These are phyloP conservation scores for Hippasteria phrygiana DNA, from an alignment of 53 echinoderm and acorn worm species.

Conservation along the genomic window DNA sequence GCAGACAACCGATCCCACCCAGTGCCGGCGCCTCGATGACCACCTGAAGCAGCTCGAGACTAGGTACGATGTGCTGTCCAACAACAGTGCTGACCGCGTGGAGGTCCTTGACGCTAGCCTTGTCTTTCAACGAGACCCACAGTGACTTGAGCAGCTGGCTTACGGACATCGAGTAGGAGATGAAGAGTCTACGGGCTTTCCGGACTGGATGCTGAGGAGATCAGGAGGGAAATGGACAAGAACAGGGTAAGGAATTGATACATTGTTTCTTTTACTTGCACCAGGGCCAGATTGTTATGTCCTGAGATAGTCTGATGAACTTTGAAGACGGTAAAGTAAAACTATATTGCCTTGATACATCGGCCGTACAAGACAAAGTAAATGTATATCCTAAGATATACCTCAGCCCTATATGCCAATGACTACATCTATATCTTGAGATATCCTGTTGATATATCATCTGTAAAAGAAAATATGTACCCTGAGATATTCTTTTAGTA, in stretches of 20 bases:
- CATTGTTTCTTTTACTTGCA: not conserved
- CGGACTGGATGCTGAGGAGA: conserved; percentile 93
- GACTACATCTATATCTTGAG: too few species aligned
- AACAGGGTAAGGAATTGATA: conserved; percentile 81
- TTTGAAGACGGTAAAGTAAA: too few species aligned
- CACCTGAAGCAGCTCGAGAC: conserved; percentile 74
- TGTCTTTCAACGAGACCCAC: conserved; percentile 92
- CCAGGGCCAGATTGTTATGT: not conserved
- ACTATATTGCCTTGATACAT: too few species aligned
- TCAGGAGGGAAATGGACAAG: conserved; percentile 93
- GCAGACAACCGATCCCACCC: conserved; percentile 89
- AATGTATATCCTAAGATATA: too few species aligned
- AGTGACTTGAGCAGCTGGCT: conserved; percentile 88
- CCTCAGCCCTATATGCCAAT: too few species aligned
- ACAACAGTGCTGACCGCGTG: conserved; percentile 80
- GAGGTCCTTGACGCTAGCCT: conserved; percentile 89
- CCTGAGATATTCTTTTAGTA: not conserved
- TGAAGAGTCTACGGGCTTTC: conserved; percentile 79
- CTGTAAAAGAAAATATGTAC: not conserved
- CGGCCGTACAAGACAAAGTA: too few species aligned
- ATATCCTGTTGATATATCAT: too few species aligned
- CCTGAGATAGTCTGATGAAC: too few species aligned
- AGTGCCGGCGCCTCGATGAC: conserved; percentile 79
- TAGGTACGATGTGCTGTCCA: conserved; percentile 84
- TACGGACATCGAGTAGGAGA: conserved; percentile 83